Base-by-base conservation (phyloP, 1,140 invertebrate species). In the Drosophila tsacasi region DNA sequence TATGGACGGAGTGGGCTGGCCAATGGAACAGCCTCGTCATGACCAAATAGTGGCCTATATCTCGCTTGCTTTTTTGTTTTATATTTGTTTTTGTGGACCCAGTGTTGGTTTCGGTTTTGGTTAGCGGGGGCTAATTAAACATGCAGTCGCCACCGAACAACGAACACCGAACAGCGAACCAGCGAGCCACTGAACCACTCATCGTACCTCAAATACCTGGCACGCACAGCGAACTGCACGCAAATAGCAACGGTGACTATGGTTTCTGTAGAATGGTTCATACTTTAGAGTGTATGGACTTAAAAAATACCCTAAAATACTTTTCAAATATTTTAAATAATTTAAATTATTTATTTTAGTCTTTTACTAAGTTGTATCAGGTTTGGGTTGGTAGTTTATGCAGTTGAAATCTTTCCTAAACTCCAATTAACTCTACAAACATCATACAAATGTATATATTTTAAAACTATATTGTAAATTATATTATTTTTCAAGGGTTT, bases 81-180 rank as follows among this genome's bases (percentile, higher is more conserved):
- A 25, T 47, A 47, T 66, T 69, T 60, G 17, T 50, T 50, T 79
- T 54, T 19, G 66, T 55, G 40, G 17, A 7, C 40, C 4, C 40
- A 8, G 37, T 62, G 27, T 58, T 55, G n/a, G 30, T 40, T 74
- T 50, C 55, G 39, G 39, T 49, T 64, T 79, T 78, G 55, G 64
- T 86, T 80, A 86, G 66, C 83, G 64, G 63, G 52, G 81, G 67
- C 76, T 86, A 87, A 87, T 86, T 86, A 89, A 64, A 78, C 78
- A 89, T 83, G 83, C 84, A 68, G 60, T 64, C 58, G 59, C 79
- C 62, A 66, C 49, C 61, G 21, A 27, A 52, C 44, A 66, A 23
- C 60, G 21, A 30, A 32, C 44, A 66, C 49, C 61, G 21, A 27
- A 52, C 44, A 66, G 32, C 60, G 21, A 30, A 32, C 44, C 42